Evolutionary conservation across 2,797 vertebrate species (phyloP).

Genomic region (Myotis pilosus): DNA sequence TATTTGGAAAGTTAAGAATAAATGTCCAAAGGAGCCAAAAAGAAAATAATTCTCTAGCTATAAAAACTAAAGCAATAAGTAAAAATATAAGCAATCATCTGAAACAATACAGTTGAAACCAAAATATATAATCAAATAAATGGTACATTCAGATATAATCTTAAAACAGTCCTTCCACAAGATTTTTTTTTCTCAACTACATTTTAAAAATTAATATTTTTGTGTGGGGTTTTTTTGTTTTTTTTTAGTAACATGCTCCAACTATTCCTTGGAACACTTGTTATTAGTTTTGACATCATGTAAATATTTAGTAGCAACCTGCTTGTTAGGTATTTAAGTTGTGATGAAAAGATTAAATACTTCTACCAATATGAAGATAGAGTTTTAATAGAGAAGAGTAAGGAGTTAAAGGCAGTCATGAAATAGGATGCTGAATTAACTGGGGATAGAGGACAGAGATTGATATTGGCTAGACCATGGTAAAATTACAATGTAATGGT

Average conservation of each 20-base stretch:
- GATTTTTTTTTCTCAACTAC: conserved; percentile 42
- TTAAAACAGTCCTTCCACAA: conserved; percentile 49
- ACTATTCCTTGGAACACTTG: conserved; percentile 73
- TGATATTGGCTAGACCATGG: neutral
- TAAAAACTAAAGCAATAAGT: conserved; percentile 18
- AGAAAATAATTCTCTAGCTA: conserved; percentile 40
- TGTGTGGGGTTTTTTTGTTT: neutral
- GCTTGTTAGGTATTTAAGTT: conserved; percentile 79
- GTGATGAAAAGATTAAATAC: conserved; percentile 73
- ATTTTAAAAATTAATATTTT: conserved; percentile 51
- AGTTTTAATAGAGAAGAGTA: conserved; percentile 68
- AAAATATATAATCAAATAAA: conserved; percentile 50
- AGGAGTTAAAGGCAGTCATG: conserved; percentile 60
- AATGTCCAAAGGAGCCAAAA: conserved; percentile 21
- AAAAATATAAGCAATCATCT: conserved; percentile 49
- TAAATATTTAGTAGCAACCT: conserved; percentile 81
- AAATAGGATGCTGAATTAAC: conserved; percentile 42
- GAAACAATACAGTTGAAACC: conserved; percentile 53
- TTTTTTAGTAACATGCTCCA: conserved; percentile 30
- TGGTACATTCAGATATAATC: neutral
- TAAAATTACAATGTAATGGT: conserved; percentile 40
- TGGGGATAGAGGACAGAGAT: neutral
- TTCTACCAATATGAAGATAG: conserved; percentile 60
- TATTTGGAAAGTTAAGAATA: conserved; percentile 63
- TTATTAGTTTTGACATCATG: conserved; percentile 78